A percentile compares a stretch with the other conserved stretches of the same genome.
phyloP scores from a whole-genome alignment of 2,888 invertebrate species.

The Fragum fragum region DNA sequence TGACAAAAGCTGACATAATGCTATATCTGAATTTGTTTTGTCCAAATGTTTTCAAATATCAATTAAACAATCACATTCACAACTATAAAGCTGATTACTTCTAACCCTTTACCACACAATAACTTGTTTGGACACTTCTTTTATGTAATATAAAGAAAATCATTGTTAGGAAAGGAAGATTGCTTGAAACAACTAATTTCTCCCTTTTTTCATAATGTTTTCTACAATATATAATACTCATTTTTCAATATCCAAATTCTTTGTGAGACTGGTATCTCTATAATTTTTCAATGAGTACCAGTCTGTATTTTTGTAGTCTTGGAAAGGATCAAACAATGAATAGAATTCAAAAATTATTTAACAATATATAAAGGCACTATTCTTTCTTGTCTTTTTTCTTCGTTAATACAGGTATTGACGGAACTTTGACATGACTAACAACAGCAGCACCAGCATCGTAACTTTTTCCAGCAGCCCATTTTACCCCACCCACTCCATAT shows the following conservation, averaged over 20 bases:
- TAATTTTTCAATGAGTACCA: background rate
- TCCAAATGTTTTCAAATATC: too few relatives aligned
- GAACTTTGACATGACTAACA: constrained; percentile 78
- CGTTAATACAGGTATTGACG: constrained; percentile 75
- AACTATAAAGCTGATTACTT: too few relatives aligned
- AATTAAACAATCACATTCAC: too few relatives aligned
- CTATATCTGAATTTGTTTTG: too few relatives aligned
- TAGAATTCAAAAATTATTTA: background rate
- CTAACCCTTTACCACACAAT: too few relatives aligned
- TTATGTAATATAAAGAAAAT: background rate
- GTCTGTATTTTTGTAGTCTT: background rate
- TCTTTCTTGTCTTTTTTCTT: constrained; percentile 85
- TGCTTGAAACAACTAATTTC: too few relatives aligned
- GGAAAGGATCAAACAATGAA: background rate
- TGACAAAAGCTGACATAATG: too few relatives aligned
- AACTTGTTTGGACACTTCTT: background rate
- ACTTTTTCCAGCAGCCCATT: constrained; percentile 85
- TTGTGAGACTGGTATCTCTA: background rate
- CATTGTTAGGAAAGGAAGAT: too few relatives aligned
- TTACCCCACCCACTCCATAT: constrained; percentile 82
- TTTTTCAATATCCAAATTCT: too few relatives aligned
- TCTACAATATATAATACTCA: too few relatives aligned
- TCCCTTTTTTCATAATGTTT: too few relatives aligned
- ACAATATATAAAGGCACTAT: constrained; percentile 48
- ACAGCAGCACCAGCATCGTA: constrained; percentile 83